Conservation (phyloP, 1,140 invertebrate genomes). For the Listronotus oregonensis region DNA sequence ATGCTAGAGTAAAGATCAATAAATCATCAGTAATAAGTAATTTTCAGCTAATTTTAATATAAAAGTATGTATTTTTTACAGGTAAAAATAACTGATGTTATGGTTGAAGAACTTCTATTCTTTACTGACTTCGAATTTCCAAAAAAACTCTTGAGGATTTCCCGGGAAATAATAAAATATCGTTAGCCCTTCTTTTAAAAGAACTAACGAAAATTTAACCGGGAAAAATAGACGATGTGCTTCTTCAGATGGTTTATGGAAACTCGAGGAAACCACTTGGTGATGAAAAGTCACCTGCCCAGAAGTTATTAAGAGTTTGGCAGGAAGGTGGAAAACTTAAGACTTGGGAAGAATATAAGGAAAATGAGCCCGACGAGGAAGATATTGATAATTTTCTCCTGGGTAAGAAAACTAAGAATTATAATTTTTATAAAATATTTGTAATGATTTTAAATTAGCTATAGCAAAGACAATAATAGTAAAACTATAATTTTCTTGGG, state of each 20-base stretch:
- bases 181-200: slow-evolving; percentile 41
- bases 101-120: slow-evolving; percentile 45
- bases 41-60: background rate
- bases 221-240: slow-evolving; percentile 43
- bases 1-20: no score
- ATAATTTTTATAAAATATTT: no score
- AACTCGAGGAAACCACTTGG: slow-evolving; percentile 45
- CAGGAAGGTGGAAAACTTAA: slow-evolving; percentile 1
- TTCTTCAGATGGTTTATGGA: slow-evolving; percentile 46
- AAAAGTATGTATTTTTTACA: slow-evolving; percentile 2
- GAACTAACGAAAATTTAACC: slow-evolving; percentile 36
- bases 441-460: no score
- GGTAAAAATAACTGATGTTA: slow-evolving; percentile 31
- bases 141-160: slow-evolving; percentile 36
- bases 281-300: slow-evolving; percentile 45
- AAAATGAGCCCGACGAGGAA: slow-evolving; percentile 30
- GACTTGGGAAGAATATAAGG: slow-evolving; percentile 9
- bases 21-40: no score
- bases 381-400: slow-evolving; percentile 27
- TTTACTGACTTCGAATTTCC: slow-evolving; percentile 40
- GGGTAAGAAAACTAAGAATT: slow-evolving; percentile 18
- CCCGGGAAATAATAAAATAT: slow-evolving; percentile 28
- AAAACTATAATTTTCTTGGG: no score
- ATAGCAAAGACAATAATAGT: no score
- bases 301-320: slow-evolving; percentile 36